Evolutionary conservation across 2,797 vertebrate species (phyloP).

Genomic region (Champsocephalus esox): DNA sequence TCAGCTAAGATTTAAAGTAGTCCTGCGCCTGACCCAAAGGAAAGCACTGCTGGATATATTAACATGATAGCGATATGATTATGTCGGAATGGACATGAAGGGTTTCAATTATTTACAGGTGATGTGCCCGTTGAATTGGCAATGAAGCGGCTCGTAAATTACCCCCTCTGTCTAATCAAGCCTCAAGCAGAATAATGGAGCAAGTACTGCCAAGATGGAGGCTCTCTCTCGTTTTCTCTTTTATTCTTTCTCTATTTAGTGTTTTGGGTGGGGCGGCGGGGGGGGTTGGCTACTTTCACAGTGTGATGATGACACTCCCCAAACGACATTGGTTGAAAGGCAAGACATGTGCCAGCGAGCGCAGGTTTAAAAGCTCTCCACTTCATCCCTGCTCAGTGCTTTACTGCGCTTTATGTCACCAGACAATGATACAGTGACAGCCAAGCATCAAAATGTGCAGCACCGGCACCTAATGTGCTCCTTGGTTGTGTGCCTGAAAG

Average conservation of each 20-base stretch:
- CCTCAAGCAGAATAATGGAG: slow-evolving; percentile 82
- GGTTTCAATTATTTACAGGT: slow-evolving; percentile 88
- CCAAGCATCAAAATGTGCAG: slow-evolving; percentile 79
- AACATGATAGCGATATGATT: slow-evolving; percentile 83
- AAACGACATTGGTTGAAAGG: slow-evolving; percentile 81
- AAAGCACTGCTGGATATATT: slow-evolving; percentile 74
- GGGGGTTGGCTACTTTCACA: slow-evolving; percentile 57
- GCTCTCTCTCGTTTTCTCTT: slow-evolving; percentile 15
- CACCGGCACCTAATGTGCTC: slow-evolving; percentile 73
- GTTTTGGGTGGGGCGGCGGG: slow-evolving; percentile 52
- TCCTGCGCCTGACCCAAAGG: slow-evolving; percentile 69
- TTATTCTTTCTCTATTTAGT: slow-evolving; percentile 29
- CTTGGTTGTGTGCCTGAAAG: slow-evolving; percentile 71
- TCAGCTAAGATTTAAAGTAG: slow-evolving; percentile 72
- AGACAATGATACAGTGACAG: slow-evolving; percentile 78
- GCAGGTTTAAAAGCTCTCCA: slow-evolving; percentile 77
- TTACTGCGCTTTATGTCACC: slow-evolving; percentile 77
- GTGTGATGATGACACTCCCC: slow-evolving; percentile 71
- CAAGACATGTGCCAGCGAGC: slow-evolving; percentile 74
- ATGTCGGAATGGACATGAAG: slow-evolving; percentile 84
- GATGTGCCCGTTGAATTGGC: slow-evolving; percentile 84
- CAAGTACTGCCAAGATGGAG: slow-evolving; percentile 63
- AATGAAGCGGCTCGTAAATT: slow-evolving; percentile 85
- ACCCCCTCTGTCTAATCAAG: slow-evolving; percentile 82
- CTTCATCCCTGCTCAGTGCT: slow-evolving; percentile 77